Conservation (phyloP, 2,888 invertebrate species). For the Phanerotoma sp. region DNA sequence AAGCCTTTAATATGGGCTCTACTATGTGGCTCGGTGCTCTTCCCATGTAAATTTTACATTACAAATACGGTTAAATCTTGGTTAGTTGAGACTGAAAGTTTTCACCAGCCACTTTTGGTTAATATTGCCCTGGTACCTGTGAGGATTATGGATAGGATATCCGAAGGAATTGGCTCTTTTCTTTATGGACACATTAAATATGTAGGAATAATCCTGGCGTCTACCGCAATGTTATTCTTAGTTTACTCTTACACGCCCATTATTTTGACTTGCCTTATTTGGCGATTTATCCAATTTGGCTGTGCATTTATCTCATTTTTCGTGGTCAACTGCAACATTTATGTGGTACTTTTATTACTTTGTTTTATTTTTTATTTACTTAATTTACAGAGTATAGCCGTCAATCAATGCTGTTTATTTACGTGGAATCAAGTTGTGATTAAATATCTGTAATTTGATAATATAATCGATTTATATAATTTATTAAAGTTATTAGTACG, state of each 20-base stretch:
- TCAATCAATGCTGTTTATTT: not conserved
- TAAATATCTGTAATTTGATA: too few relatives aligned
- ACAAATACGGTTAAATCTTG: constrained; percentile 76
- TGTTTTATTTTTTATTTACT: not conserved
- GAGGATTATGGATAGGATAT: constrained; percentile 72
- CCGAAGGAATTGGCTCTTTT: constrained; percentile 73
- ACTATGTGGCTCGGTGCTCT: constrained; percentile 94
- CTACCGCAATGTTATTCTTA: constrained; percentile 57
- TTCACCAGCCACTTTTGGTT: constrained; percentile 67
- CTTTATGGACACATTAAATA: constrained; percentile 69
- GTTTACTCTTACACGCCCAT: constrained; percentile 74
- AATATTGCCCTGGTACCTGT: constrained; percentile 70
- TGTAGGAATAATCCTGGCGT: constrained; percentile 53
- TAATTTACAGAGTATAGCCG: not conserved
- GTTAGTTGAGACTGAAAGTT: constrained; percentile 71
- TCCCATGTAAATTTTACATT: constrained; percentile 86
- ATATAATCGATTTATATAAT: too few relatives aligned
- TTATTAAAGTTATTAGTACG: too few relatives aligned
- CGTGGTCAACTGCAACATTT: constrained; percentile 61
- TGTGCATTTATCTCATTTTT: constrained; percentile 60
- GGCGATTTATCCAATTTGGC: constrained; percentile 60
- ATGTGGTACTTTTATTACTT: constrained; percentile 54
- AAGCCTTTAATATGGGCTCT: constrained; percentile 95
- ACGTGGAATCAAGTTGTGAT: too few relatives aligned
- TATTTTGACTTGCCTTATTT: constrained; percentile 63